phyloP scores from a whole-genome alignment of 2,888 invertebrate species.

The Perizoma flavofasciatum region DNA sequence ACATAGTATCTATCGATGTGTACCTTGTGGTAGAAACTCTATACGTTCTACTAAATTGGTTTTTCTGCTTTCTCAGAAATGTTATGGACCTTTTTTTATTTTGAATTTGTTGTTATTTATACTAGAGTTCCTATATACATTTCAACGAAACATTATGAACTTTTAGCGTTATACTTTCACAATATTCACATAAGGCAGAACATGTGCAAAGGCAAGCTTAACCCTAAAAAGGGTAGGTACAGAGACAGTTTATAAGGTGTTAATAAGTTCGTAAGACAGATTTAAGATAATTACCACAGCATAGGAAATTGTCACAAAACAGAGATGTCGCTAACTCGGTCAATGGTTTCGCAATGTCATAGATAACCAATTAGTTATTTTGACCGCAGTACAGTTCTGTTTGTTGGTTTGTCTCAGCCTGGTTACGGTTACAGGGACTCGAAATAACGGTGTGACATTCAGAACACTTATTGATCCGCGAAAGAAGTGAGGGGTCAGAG shows the following conservation, averaged over 20 bases:
- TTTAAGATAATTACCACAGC: no score
- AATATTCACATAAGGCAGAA: no score
- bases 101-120: no score
- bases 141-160: no score
- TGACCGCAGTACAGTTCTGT: not conserved
- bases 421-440: not conserved
- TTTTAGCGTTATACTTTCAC: no score
- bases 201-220: no score
- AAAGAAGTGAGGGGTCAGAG: conserved; percentile 5
- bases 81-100: no score
- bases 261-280: no score
- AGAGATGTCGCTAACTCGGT: not conserved
- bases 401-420: not conserved
- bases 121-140: no score
- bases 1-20: not conserved
- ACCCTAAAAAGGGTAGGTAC: no score
- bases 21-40: not conserved
- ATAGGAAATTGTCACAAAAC: no score
- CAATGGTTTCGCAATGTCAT: conserved; percentile 4
- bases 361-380: conserved; percentile 4
- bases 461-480: conserved; percentile 15
- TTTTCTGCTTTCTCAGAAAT: conserved; percentile 1
- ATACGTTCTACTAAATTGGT: not conserved
- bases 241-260: no score
- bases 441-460: conserved; percentile 8